These are phyloP conservation scores for Hemiprocne comata DNA, from an alignment of 2,113 vertebrate genomes.

Conservation along the genomic window DNA sequence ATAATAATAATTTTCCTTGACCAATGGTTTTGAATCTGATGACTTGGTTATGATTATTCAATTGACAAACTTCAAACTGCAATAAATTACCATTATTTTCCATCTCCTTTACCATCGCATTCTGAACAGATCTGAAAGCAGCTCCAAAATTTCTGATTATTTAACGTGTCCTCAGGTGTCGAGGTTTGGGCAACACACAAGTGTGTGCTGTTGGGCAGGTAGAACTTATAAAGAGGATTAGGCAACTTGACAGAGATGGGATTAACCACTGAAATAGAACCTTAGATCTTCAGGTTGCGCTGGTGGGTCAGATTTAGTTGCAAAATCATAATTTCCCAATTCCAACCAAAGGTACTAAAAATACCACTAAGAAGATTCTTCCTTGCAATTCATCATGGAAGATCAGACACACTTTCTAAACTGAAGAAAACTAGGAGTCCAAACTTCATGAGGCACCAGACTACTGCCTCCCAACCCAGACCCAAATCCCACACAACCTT, in stretches of 20 bases:
- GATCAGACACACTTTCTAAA: neutral
- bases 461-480: neutral
- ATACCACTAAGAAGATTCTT: neutral
- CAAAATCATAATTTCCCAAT: neutral
- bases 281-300: neutral
- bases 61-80: neutral
- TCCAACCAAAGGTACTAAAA: neutral
- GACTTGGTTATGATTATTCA: neutral
- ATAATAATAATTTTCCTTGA: neutral
- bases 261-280: neutral
- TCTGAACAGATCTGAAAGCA: neutral
- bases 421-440: neutral
- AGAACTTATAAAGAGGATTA: neutral
- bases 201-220: neutral
- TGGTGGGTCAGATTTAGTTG: neutral
- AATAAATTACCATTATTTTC: neutral
- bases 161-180: neutral
- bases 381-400: neutral
- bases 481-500: neutral
- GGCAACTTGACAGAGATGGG: neutral
- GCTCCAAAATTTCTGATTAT: neutral
- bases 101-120: neutral
- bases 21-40: neutral
- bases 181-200: neutral
- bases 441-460: neutral